phyloP scores from a whole-genome alignment of 2,113 vertebrate genomes.

The Chaenocephalus aceratus region DNA sequence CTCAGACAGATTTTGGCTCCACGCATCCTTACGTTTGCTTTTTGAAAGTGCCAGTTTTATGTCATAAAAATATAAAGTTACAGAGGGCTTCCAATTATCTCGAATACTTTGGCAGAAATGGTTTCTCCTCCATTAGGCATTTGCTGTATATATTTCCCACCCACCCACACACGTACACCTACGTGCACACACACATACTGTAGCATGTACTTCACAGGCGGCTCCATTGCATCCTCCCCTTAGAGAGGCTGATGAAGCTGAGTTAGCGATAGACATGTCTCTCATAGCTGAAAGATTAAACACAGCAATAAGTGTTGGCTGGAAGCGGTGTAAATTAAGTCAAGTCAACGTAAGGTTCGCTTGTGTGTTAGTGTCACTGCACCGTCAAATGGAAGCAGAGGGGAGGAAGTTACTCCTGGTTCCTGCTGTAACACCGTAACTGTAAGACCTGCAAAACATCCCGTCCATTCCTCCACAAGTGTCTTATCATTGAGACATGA shows the following conservation, averaged over 20 bases:
- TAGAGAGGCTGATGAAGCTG: slow-evolving; percentile 29
- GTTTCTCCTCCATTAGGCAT: slow-evolving; percentile 29
- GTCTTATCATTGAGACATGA: slow-evolving; percentile 15
- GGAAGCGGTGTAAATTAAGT: slow-evolving; percentile 47
- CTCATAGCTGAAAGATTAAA: slow-evolving; percentile 44
- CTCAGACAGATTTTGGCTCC: slow-evolving; percentile 19
- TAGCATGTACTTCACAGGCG: slow-evolving; percentile 16
- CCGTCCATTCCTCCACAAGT: not conserved
- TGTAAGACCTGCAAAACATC: slow-evolving; percentile 12
- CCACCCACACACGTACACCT: slow-evolving; percentile 3
- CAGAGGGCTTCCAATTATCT: slow-evolving; percentile 24
- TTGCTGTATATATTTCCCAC: slow-evolving; percentile 10
- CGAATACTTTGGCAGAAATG: slow-evolving; percentile 28
- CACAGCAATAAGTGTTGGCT: slow-evolving; percentile 22
- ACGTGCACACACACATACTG: not conserved
- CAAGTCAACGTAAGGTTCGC: slow-evolving; percentile 36
- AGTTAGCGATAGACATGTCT: slow-evolving; percentile 20
- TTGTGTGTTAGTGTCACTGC: slow-evolving; percentile 10
- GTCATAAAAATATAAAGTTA: slow-evolving; percentile 33
- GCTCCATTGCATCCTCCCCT: slow-evolving; percentile 21
- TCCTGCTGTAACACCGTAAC: not conserved
- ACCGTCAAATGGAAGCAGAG: slow-evolving; percentile 11
- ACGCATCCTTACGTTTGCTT: slow-evolving; percentile 10
- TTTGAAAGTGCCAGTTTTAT: slow-evolving; percentile 4
- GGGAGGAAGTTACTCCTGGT: not conserved